Evolutionary conservation across 35 echinoderm and acorn worm species (phyloP).

Genomic region (Heliocidaris erythrogramma): DNA sequence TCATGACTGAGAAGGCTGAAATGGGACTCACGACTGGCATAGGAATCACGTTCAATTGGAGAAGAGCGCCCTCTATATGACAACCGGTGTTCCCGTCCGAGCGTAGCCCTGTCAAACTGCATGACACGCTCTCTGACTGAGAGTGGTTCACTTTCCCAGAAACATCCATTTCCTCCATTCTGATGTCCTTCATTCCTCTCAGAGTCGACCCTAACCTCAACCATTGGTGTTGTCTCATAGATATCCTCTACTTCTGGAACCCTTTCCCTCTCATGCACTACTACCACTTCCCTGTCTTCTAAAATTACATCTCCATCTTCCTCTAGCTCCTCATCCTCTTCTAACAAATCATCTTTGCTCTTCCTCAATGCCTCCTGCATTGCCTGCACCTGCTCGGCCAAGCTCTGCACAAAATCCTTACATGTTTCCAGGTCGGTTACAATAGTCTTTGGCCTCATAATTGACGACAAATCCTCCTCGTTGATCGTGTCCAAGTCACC

Average conservation of each 20-base stretch:
- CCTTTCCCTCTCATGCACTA: background rate
- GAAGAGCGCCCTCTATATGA: constrained; percentile 38
- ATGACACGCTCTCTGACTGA: constrained; percentile 54
- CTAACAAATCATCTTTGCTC: constrained; percentile 74
- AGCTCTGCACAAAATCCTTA: constrained; percentile 78
- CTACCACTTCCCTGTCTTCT: background rate
- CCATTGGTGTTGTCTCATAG: constrained; percentile 9
- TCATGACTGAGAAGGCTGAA: constrained; percentile 40
- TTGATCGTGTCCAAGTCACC: constrained; percentile 66
- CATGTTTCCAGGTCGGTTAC: constrained; percentile 71
- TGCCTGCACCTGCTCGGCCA: constrained; percentile 76
- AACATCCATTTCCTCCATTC: background rate
- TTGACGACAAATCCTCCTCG: constrained; percentile 54
- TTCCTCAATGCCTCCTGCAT: constrained; percentile 85
- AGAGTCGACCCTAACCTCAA: constrained; percentile 7
- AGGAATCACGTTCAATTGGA: constrained; percentile 39
- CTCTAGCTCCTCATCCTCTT: constrained; percentile 58
- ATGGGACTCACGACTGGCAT: constrained; percentile 31
- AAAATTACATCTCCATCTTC: background rate
- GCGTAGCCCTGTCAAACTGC: constrained; percentile 51
- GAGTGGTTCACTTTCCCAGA: background rate
- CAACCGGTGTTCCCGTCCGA: constrained; percentile 33
- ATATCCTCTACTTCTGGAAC: background rate
- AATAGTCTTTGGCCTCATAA: constrained; percentile 47
- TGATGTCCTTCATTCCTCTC: constrained; percentile 24